Base-by-base conservation (phyloP, 2,797 vertebrate genomes). In the Apodemus agrarius region DNA sequence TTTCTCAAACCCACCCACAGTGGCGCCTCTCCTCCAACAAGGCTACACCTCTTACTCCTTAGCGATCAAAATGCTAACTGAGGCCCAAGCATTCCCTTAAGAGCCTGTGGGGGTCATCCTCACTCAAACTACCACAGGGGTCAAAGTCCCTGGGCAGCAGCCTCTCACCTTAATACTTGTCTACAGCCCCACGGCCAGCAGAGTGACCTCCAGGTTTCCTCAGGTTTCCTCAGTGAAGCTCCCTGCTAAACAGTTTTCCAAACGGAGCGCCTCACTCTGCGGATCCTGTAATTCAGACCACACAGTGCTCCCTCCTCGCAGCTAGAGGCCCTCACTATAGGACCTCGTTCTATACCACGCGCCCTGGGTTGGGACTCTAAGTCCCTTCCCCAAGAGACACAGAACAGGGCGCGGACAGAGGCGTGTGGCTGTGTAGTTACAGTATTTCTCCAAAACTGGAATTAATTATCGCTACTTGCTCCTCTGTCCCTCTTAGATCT, bases 401-500 rank as follows among this genome's bases (percentile, higher is more conserved):
- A 46, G 43, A 81, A n/a, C 67, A 81, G 57, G 67, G n/a, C 52
- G 29, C 91, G 57, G 80, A 86, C 8, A 1, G 76, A 96, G 76
- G 54, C 69, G 0, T 80, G 81, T 72, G 76, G 69, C 89, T 94
- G 54, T 37, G 52, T 1, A 87, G 65, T 49, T 92, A 75, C 26
- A 90, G 63, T 78, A 75, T 57, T 97, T 96, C 88, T 72, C 54
- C 40, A 31, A 93, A 97, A 98, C 97, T 98, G 97, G 97, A 97
- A 97, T 95, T 95, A 96, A 98, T 98, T 97, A 97, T 97, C 69
- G 8, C 90, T 81, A 86, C 96, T 96, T 95, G 90, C 81, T 97
- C 79, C 91, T 96, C 95, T 94, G 90, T 97, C 96, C 95, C 91
- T 97, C 95, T 96, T 80, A 97, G 96, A 98, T 97, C 97, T 97